phyloP scores from a whole-genome alignment of 2,113 vertebrate species.

The Xiphophorus couchianus region DNA sequence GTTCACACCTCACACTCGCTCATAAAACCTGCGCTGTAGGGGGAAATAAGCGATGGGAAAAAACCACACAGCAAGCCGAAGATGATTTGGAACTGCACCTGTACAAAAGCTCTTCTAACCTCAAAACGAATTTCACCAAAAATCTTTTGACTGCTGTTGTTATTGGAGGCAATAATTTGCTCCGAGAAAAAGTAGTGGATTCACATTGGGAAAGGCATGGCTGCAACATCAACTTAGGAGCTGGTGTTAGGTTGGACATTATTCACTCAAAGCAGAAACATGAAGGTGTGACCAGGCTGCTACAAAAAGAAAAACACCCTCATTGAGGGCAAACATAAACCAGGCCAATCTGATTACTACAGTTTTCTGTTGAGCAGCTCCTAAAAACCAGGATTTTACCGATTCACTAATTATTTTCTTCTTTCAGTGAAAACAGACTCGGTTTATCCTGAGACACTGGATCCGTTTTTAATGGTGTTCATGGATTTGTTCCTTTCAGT shows the following conservation, averaged over 20 bases:
- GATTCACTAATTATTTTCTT: not conserved
- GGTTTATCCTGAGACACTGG: too few species aligned
- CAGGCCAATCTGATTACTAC: not conserved
- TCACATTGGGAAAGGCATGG: not conserved
- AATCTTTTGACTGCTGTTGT: not conserved
- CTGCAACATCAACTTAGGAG: not conserved
- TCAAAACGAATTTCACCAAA: not conserved
- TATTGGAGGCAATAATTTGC: not conserved
- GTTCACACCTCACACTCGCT: conserved; percentile 5
- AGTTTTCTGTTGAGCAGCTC: not conserved
- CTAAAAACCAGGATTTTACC: not conserved
- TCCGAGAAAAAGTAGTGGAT: not conserved
- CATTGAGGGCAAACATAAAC: not conserved
- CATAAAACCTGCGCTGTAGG: conserved; percentile 3
- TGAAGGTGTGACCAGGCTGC: not conserved
- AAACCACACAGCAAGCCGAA: not conserved
- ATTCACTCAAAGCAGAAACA: not conserved
- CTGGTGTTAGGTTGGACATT: not conserved
- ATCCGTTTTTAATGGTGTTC: not conserved
- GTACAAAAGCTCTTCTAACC: conserved; percentile 3
- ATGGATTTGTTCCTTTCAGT: not conserved
- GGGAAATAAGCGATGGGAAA: too few species aligned
- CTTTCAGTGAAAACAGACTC: too few species aligned
- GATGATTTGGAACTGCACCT: conserved; percentile 9
- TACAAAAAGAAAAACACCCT: not conserved